Evolutionary conservation across 2,888 invertebrate genomes (phyloP).

Genomic region (Tachina lurida): DNA sequence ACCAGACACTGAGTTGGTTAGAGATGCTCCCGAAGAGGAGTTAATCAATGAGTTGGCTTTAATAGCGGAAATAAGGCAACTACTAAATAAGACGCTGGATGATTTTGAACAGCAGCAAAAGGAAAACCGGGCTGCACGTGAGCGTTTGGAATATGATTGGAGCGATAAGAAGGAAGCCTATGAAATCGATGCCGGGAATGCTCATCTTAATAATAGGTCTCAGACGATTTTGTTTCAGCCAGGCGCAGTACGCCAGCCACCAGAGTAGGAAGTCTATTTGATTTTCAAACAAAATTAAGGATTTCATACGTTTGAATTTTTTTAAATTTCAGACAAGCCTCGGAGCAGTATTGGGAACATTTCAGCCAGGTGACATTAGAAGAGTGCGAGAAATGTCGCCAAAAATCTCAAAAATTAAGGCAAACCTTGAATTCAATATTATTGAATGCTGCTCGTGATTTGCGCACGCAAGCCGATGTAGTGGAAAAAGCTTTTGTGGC

Average conservation of each 20-base stretch:
- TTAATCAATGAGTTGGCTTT: constrained; percentile 89
- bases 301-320: background rate
- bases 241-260: constrained; percentile 91
- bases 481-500: constrained; percentile 91
- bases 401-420: constrained; percentile 88
- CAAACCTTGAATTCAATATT: constrained; percentile 89
- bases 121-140: constrained; percentile 91
- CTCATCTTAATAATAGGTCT: constrained; percentile 88
- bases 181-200: constrained; percentile 88
- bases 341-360: constrained; percentile 93
- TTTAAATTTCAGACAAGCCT: constrained; percentile 86
- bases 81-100: constrained; percentile 85
- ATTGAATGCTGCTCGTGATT: constrained; percentile 89
- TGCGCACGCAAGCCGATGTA: constrained; percentile 91
- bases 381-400: constrained; percentile 89
- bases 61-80: constrained; percentile 87
- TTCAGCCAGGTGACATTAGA: constrained; percentile 91
- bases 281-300: background rate
- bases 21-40: constrained; percentile 90
- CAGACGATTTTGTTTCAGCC: constrained; percentile 90
- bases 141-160: constrained; percentile 94
- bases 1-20: constrained; percentile 88
- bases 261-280: constrained; percentile 84
- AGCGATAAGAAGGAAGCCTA: constrained; percentile 93
- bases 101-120: constrained; percentile 88